Base-by-base conservation (phyloP, 2,888 invertebrate species). In the Autographa pulchrina region DNA sequence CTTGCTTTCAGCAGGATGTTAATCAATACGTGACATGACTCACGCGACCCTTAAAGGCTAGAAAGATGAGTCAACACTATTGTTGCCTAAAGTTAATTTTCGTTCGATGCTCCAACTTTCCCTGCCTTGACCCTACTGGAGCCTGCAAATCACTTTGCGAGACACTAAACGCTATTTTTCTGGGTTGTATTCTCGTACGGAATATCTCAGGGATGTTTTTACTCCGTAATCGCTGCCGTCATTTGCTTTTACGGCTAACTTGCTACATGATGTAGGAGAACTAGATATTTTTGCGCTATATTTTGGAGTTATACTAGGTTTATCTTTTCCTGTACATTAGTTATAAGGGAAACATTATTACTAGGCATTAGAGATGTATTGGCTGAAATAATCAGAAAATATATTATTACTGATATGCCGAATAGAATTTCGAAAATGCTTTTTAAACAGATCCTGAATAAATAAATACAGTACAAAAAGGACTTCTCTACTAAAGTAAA, bases 31-130 rank as follows among this genome's bases (percentile, higher is more conserved):
- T 8, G n/a, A 7, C 48, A 48, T n/a, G n/a, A 52, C 56, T n/a
- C 67, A 43, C n/a, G 52, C 65, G 41, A 16, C 32, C 59, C 11
- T 35, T 11, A 62, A 72, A 63, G 64, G 41, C 68, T 61, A 14
- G 1, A 16, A 43, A 25, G 61, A 32, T 65, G 35, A 69, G 65
- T 31, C 62, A 69, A 41, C 60, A 65, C 54, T 62, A 65, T 73
- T 80, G 68, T 69, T 35, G 32, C 8, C 35, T 14, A 31, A 6
- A 67, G 59, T 72, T 65, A 69, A 80, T 73, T 67, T 79, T 65
- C 70, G n/a, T 14, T 58, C 52, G 54, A 60, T 60, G 35, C 8
- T 20, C 9, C 35, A 63, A 63, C 13, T 62, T 82, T 68, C 61
- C 43, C 16, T 59, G 58, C 31, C 54, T 32, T 59, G 79, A 73